Evolutionary conservation across 2,113 vertebrate genomes (phyloP), one percentile per base, ranked within the genome.

Genomic region (Theristicus caerulescens): DNA sequence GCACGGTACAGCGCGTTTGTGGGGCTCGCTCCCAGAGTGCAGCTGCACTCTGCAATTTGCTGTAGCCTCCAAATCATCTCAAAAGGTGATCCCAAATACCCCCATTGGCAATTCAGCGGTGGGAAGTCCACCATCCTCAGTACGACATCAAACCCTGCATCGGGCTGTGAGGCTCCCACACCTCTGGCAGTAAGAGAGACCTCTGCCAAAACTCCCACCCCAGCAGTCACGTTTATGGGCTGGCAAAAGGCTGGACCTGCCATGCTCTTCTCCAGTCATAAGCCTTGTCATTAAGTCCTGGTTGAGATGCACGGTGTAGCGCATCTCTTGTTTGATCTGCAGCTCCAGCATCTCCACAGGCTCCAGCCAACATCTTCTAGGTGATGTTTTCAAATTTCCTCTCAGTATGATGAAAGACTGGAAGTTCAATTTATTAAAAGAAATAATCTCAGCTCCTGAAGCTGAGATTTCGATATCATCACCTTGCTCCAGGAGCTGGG

Each of bases 1-100:
- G 32, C 38, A 42, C 1, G 13, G n/a, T 9, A 13, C 1, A 0
- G 18, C 2, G 1, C 1, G 2, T 74, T 40, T 55, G 13, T 0
- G 0, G 76, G 57, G 22, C 52, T 90, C 4, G 0, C 57, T 71
- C 22, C 36, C 47, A 44, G 38, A 38, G 38, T 38, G 38, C n/a
- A 72, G 32, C 24, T 7, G 4, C 52, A 24, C 18, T 47, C 71
- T 40, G 22, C n/a, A 46, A 32, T 64, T 73, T 55, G 73, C 67
- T 40, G 42, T 32, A 32, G 44, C 58, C 54, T 88, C 66, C 80
- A 77, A 13, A 57, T 67, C 22, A 38, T 36, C 38, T 46, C 36
- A 72, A 49, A 65, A 83, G 29, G 16, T 20, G 29, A 73, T 46
- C 64, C 58, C 6, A 11, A 57, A 65, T 64, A 61, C 4, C 32